These are phyloP conservation scores for Dascyllus trimaculatus DNA, from an alignment of 2,113 vertebrate species.

Conservation along the genomic window DNA sequence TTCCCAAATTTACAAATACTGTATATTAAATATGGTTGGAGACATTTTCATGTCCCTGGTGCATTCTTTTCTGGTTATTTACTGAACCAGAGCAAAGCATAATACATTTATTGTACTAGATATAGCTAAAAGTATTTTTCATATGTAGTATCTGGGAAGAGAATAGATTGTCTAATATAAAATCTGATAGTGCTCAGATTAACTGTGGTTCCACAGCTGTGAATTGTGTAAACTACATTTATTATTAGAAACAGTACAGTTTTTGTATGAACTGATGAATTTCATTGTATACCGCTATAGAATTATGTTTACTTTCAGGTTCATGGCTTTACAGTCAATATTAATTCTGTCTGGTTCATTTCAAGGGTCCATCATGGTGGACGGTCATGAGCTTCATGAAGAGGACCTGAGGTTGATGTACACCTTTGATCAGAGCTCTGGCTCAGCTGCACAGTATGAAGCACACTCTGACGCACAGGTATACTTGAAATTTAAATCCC, in stretches of 20 bases:
- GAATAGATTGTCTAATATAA: neutral
- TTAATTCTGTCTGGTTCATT: conserved; percentile 2
- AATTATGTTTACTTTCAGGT: neutral
- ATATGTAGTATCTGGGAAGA: neutral
- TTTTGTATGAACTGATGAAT: too few relatives aligned
- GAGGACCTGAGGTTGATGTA: conserved; percentile 96
- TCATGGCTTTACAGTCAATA: neutral
- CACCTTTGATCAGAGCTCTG: conserved; percentile 88
- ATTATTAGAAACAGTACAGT: too few relatives aligned
- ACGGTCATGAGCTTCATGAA: conserved; percentile 91
- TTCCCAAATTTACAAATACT: too few relatives aligned
- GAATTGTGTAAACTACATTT: too few relatives aligned
- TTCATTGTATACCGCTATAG: neutral
- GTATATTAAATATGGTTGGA: too few relatives aligned
- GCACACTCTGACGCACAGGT: conserved; percentile 97
- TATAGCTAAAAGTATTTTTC: neutral
- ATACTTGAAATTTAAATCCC: conserved; percentile 13
- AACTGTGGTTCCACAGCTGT: too few relatives aligned
- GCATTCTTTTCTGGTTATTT: neutral
- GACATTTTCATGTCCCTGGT: too few relatives aligned
- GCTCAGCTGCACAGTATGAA: conserved; percentile 88
- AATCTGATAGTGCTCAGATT: too few relatives aligned
- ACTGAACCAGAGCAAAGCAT: neutral
- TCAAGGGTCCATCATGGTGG: conserved; percentile 90
- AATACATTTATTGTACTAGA: neutral